Base-by-base conservation (phyloP, 2,888 invertebrate genomes). In the Drosophila birchii region DNA sequence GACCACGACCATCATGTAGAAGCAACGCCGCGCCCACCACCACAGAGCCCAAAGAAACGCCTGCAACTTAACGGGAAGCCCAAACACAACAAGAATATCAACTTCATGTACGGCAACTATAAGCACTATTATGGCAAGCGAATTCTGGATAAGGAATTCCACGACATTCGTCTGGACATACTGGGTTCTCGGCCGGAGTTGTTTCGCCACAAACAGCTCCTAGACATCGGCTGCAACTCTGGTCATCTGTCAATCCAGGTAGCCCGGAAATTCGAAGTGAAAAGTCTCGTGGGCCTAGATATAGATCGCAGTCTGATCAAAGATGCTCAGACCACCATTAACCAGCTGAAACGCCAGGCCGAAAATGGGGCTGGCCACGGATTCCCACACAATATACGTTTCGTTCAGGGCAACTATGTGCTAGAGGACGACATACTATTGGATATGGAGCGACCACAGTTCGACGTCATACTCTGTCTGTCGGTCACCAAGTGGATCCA, bases 401-500 rank as follows among this genome's bases (percentile, higher is more conserved):
- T 97, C 92, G 93, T 94, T 47, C 93, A 96, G 94, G 96, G 96
- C 34, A 97, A 98, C 91, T 98, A 97, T 91, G 96, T 98, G 29
- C 93, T 97, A 64, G 95, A 95, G 44, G 94, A 95, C 80, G 97
- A 97, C 88, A 94, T 95, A 9, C 91, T 96, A 56, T 91, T 98
- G 16, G 95, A 95, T 58, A 93, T 95, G 51, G 96, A 97, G 89
- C 94, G 94, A 74, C 95, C 95, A 9, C 96, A 97, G 88, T 98
- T 95, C 91, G 97, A 98, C 92, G 94, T 95, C 5, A 96, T 98
- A 75, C 92, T 98, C 26, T 97, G 97, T 84, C 93, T 98, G 47
- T 97, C 96, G 64, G 94, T 97, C 26, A 97, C 97, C 5, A 98
- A 98, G 91, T 98, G 98, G 98, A 95, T 98, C 80, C 98, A 98